Percentiles rank a stretch among this genome's conserved stretches.
phyloP scores from a whole-genome alignment of 1,140 invertebrate genomes.

The Cylas formicarius region DNA sequence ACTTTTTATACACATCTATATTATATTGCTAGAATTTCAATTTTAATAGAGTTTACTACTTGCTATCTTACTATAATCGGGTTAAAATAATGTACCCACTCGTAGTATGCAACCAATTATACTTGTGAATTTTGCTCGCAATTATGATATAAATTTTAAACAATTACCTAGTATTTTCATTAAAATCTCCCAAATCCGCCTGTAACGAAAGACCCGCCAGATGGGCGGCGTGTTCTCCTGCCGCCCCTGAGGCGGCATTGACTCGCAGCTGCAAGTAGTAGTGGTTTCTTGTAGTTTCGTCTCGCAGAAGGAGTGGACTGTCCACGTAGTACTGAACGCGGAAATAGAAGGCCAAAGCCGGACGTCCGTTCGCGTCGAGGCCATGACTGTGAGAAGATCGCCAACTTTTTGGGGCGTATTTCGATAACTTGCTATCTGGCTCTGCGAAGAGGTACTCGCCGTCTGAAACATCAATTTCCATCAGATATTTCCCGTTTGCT shows the following conservation, averaged over 20 bases:
- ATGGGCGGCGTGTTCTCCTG: constrained; percentile 67
- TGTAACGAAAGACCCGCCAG: constrained; percentile 65
- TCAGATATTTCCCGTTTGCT: constrained; percentile 1
- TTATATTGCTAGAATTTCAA: too few species aligned
- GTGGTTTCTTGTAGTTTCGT: constrained; percentile 82
- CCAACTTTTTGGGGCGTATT: constrained; percentile 94
- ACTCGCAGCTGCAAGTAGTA: constrained; percentile 91
- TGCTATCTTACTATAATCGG: too few species aligned
- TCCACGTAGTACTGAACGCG: constrained; percentile 94
- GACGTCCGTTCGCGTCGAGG: constrained; percentile 80
- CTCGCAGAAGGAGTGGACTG: constrained; percentile 74
- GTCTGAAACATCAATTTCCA: constrained; percentile 58
- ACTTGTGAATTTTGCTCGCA: too few species aligned
- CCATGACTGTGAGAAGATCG: constrained; percentile 86
- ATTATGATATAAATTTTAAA: too few species aligned
- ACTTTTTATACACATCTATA: too few species aligned
- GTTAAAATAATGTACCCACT: too few species aligned
- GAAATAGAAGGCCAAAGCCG: constrained; percentile 83
- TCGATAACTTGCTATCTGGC: constrained; percentile 87
- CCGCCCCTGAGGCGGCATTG: constrained; percentile 69
- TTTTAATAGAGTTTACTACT: too few species aligned
- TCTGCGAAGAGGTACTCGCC: constrained; percentile 92
- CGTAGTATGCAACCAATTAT: too few species aligned
- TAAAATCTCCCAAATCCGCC: constrained; percentile 76
- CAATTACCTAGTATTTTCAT: constrained; percentile 20